Evolutionary conservation across 2,113 vertebrate species (phyloP), one percentile per base, ranked within the genome.

Genomic region (Phalacrocorax carbo): DNA sequence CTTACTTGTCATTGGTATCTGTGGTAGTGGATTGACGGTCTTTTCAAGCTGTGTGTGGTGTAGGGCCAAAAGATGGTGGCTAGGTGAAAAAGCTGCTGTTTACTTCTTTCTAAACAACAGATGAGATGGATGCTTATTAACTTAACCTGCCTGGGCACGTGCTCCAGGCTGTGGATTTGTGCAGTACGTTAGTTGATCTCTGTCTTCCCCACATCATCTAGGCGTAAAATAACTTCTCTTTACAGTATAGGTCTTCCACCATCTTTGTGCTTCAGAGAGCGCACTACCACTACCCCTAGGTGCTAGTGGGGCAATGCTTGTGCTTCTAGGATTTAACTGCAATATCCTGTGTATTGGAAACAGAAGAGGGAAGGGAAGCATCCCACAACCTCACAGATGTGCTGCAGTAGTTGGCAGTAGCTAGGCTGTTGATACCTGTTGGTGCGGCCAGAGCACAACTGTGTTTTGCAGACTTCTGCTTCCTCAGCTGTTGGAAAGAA

Each of bases 161-260:
- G 51, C 68, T 92, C 2, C 40, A 22, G 64, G 51, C 72, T 73
- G 68, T 0, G 0, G 21, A 26, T 77, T 66, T 78, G 46, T 81
- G 57, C 2, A 1, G 9, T 62, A 7, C 0, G 0, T 36, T 61
- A 69, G 21, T 38, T 30, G 26, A 44, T 83, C 40, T 69, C 18
- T 22, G n/a, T 38, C 62, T 70, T 77, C 7, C 30, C 20, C 52
- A 30, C 23, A 30, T 71, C 10, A 40, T 73, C 57, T 90, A n/a
- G 27, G 23, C 72, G 26, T 82, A 42, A 78, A 82, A 46, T 36
- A 70, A 51, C 21, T 76, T 81, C 16, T 46, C 5, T 57, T 73
- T 80, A 65, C 20, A 73, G 5, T 51, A 34, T 13, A 36, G 15
- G 2, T 87, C 38, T 82, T 49, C 30, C 78, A 25, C 61, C 20